Evolutionary conservation across 2,113 vertebrate species (phyloP), one percentile per base, ranked within the genome.

Genomic region (Tamias sibiricus): DNA sequence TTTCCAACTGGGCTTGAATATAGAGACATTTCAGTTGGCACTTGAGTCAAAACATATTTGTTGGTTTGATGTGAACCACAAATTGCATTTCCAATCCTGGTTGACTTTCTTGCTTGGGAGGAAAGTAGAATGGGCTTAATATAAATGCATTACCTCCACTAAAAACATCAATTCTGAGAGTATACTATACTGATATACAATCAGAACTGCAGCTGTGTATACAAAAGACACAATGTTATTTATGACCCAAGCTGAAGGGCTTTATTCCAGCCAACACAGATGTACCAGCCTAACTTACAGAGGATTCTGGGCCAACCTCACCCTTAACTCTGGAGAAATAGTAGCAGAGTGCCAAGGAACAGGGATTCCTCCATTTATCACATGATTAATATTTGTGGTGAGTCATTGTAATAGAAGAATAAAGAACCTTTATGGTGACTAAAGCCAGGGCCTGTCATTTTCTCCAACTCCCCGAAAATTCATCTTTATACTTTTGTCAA

Each of bases 161-260:
- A 88, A 68, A 81, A 44, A 93, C 91, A 94, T 97, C 19, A 59
- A 72, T 92, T 95, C 52, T 80, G 22, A 90, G 37, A 79, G 37
- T 17, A 74, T 81, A 35, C n/a, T 62, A 26, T 87, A 30, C 24
- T 35, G 81, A 77, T 84, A 66, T 2, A 82, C 68, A 85, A 82
- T 83, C 84, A 87, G 54, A 92, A 69, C 10, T 87, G 13, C n/a
- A 83, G 54, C 75, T 92, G 64, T 92, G 49, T 75, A 28, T 79
- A 30, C 64, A 94, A 79, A 94, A 30, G 32, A 62, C 30, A 64
- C 17, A 12, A 28, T 32, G 11, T 87, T 96, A 83, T 89, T 92
- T 92, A 95, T 92, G 28, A 90, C n/a, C 44, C 62, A 90, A 52
- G 47, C 44, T 37, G 40, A 95, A 30, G 17, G 3, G 6, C 19